Evolutionary conservation across 2,797 vertebrate genomes (phyloP), one percentile per base, ranked within the genome.

Genomic region (Australoheros facetus): DNA sequence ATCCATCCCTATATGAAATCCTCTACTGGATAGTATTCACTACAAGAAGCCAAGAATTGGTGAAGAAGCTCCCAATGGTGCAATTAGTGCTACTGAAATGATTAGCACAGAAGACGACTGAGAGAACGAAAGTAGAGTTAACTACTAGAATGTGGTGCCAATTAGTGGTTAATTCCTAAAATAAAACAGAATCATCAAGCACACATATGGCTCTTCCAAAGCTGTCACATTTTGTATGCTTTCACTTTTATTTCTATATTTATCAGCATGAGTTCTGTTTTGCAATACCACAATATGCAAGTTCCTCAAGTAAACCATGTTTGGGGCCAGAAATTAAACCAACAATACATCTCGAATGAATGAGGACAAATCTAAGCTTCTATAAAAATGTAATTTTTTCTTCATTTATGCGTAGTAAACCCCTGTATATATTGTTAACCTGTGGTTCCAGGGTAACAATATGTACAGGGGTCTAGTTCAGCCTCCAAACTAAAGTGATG

Each of bases 121-220:
- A 56, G 39, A 54, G 16, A 26, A 75, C 11, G 1, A 71, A 71
- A 28, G 23, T 4, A 1, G 17, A 51, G 32, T 59, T 62, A 76
- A 76, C 48, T n/a, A 76, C 42, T 16, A 45, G 4, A 78, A 14
- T 28, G 45, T 11, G n/a, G 45, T 7, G 28, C 59, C 57, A 87
- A 89, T 88, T 88, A 84, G 66, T 73, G 60, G 62, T 57, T 80
- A 21, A 83, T 78, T 87, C 60, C 45, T 81, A 73, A 85, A 84
- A 79, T 79, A 83, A 79, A 75, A 56, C 5, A 7, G 32, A 80
- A 60, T 79, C 28, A 77, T 81, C 73, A 75, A 55, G 26, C 32
- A 78, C 59, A 11, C 45, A 37, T 81, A 54, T 75, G 75, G 73
- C 5, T 80, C 54, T 56, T 71, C 51, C 48, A 32, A 78, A 81